A percentile compares a stretch with the other conserved stretches of the same genome.
Evolutionary conservation across 2,113 vertebrate genomes (phyloP).

Genomic region (Camelus dromedarius): DNA sequence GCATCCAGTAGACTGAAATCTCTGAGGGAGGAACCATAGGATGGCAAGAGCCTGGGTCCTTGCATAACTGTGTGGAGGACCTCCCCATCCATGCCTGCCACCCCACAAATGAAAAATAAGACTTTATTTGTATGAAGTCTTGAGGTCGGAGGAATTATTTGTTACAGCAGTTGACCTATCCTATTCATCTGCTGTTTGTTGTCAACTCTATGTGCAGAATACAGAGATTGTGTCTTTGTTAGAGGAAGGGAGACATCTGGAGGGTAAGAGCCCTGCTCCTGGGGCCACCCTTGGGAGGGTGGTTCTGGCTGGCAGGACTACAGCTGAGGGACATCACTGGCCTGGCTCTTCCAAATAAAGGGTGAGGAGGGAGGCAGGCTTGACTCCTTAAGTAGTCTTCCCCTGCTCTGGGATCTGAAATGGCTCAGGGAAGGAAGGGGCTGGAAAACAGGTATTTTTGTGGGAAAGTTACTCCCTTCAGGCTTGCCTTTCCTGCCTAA

Average conservation of each 20-base stretch:
- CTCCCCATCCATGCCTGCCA: not conserved
- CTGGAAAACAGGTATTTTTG: not conserved
- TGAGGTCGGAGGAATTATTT: not conserved
- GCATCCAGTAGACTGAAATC: not conserved
- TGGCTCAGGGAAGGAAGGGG: not conserved
- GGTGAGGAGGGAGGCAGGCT: not conserved
- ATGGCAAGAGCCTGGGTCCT: not conserved
- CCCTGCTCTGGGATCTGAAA: not conserved
- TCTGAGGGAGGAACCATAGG: not conserved
- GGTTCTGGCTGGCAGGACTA: not conserved
- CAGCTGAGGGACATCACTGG: accelerated
- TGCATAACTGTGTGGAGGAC: not conserved
- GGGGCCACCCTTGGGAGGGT: not conserved
- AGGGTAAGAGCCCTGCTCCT: not conserved
- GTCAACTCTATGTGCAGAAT: not conserved
- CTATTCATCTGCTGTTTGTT: not conserved
- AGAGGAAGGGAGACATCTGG: not conserved
- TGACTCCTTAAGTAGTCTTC: not conserved
- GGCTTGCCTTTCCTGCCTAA: not conserved
- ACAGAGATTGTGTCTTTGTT: not conserved
- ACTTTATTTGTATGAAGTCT: not conserved
- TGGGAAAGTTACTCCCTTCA: not conserved
- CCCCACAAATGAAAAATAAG: not conserved
- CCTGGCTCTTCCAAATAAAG: not conserved
- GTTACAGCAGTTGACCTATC: not conserved